These are phyloP conservation scores for Amphiprion clarkii DNA, from an alignment of 2,797 vertebrate genomes.

Conservation along the genomic window DNA sequence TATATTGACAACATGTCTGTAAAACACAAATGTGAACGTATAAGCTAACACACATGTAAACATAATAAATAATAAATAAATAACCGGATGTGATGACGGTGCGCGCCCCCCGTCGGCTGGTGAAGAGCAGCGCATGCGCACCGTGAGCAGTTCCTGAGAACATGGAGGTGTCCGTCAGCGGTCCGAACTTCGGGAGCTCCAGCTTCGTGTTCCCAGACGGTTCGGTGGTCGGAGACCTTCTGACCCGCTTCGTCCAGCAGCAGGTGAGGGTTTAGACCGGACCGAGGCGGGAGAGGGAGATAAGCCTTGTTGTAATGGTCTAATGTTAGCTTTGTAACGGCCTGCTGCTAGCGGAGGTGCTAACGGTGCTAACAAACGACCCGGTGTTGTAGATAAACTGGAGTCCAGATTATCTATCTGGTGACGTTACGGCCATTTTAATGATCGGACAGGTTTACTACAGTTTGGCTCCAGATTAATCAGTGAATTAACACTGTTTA, in stretches of 20 bases:
- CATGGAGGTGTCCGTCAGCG: conserved; percentile 79
- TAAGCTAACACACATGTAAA: no score
- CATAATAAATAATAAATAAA: no score
- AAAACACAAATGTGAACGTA: no score
- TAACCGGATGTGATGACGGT: not conserved
- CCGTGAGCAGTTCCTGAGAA: not conserved
- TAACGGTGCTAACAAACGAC: conserved; percentile 1
- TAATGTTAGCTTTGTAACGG: no score
- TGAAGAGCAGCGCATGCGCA: conserved; percentile 4
- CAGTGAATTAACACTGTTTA: no score
- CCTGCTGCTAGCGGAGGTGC: conserved; percentile 29
- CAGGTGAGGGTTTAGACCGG: conserved; percentile 61
- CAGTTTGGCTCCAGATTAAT: no score
- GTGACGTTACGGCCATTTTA: no score
- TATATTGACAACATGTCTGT: no score
- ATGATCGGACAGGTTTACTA: no score
- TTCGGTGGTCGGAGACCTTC: conserved; percentile 69
- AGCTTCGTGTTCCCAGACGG: conserved; percentile 31
- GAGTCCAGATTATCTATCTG: no score
- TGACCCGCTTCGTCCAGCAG: conserved; percentile 42
- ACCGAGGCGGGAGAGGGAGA: accelerated
- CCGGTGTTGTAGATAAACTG: no score
- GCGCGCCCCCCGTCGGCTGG: no score
- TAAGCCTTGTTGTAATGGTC: not conserved
- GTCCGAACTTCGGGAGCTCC: conserved; percentile 26